Base-by-base conservation (phyloP, 1,140 invertebrate genomes). In the Drosophila ercepeae region DNA sequence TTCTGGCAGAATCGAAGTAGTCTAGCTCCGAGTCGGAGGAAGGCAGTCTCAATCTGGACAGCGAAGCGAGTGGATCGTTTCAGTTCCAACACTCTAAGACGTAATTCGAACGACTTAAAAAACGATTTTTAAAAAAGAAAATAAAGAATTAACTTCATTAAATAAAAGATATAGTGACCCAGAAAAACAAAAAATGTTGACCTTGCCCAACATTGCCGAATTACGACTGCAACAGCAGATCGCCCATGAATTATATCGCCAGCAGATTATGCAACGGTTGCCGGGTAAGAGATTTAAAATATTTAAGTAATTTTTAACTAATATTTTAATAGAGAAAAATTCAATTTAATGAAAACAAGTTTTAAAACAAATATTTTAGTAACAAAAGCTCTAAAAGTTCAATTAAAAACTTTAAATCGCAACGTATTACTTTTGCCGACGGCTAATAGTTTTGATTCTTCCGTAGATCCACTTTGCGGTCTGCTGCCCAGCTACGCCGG, bases 191-290 rank as follows among this genome's bases (percentile, higher is more conserved):
- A 64, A 73, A 42, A 88, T 91, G 89, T 55, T 90, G 54, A 81
- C 77, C 48, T 61, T 91, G 72, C 84, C 76, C 54, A 91, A 91
- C 51, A 81, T 91, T 18, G 75, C 84, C 53, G 91, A 91, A 67
- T 59, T 91, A 61, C 75, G 86, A 7, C 61, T 91, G 71, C 91
- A 91, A 54, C 91, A 91, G 48, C 90, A 91, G 52, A 89, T 91
- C 27, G 90, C 91, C 21, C 84, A 91, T 34, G 91, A 91, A 52
- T 71, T 91, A 23, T 91, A 91, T 78, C 78, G 91, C 11, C 91
- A 91, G 42, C 90, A 91, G 73, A 91, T 91, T 60, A 90, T 91
- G 89, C 91, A 91, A 78, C 77, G 91, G 5, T 63, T 91, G 49
- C 91, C 91, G 41, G 91, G 91, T 91, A 90, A 64, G 69, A 67